Evolutionary conservation across 2,797 vertebrate genomes (phyloP).

Genomic region (Xiphorhynchus erythropygius): DNA sequence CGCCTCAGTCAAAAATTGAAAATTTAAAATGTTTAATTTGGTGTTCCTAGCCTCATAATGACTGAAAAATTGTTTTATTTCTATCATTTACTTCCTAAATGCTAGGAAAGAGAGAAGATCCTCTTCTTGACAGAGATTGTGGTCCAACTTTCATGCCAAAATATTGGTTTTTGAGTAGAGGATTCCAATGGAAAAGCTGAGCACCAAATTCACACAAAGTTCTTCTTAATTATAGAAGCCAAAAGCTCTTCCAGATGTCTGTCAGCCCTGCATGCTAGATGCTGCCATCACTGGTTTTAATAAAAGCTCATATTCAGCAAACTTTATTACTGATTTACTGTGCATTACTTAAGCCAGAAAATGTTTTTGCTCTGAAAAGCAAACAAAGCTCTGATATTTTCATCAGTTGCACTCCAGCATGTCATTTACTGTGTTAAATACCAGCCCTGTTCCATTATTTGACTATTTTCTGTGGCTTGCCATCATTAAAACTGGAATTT

Average conservation of each 20-base stretch:
- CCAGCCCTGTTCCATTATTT: background rate
- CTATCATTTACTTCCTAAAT: background rate
- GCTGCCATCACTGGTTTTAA: constrained; percentile 58
- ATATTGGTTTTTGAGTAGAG: background rate
- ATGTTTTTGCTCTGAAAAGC: constrained; percentile 30
- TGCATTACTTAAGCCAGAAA: constrained; percentile 32
- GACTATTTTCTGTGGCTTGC: background rate
- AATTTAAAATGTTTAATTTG: background rate
- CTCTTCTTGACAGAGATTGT: background rate
- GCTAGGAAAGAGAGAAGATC: background rate
- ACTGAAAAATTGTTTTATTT: background rate
- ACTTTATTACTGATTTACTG: constrained; percentile 50
- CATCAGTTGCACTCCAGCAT: background rate
- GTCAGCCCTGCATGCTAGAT: constrained; percentile 26
- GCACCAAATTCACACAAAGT: constrained; percentile 50
- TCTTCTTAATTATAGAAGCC: constrained; percentile 50
- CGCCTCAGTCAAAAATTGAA: background rate
- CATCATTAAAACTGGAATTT: background rate
- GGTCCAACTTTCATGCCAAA: background rate
- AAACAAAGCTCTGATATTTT: constrained; percentile 35
- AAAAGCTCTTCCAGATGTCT: constrained; percentile 62
- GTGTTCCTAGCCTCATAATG: constrained; percentile 1
- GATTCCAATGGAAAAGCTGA: constrained; percentile 59
- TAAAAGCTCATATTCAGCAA: constrained; percentile 53
- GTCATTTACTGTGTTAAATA: background rate